Percentiles rank a stretch among this genome's conserved stretches.
These are phyloP conservation scores for Microcebus ravelobensis DNA, from an alignment of 2,113 vertebrate species.

Conservation along the genomic window DNA sequence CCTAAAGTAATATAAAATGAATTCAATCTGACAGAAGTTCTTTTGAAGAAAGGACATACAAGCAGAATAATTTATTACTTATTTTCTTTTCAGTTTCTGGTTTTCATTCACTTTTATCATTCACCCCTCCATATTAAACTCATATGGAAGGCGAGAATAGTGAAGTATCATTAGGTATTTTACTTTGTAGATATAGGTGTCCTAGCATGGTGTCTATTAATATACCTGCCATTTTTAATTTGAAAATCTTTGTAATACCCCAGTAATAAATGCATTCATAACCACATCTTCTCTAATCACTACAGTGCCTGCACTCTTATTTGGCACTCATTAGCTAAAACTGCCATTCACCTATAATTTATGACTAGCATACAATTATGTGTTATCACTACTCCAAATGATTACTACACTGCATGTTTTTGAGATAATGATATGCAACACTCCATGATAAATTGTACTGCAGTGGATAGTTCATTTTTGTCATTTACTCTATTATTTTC, in stretches of 20 bases:
- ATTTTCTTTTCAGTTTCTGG: neutral
- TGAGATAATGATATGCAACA: constrained; percentile 85
- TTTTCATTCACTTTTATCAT: neutral
- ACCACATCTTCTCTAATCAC: constrained; percentile 87
- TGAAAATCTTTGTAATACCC: constrained; percentile 83
- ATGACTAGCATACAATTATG: constrained; percentile 88
- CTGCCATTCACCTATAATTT: constrained; percentile 90
- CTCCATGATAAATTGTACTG: constrained; percentile 85
- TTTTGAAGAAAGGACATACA: neutral
- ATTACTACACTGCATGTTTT: constrained; percentile 87
- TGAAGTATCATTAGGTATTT: neutral
- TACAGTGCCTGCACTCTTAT: constrained; percentile 80
- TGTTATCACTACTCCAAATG: constrained; percentile 88
- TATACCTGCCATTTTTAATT: constrained; percentile 74
- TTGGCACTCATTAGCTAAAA: constrained; percentile 86
- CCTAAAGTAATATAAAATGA: constrained; percentile 13
- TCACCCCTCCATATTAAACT: accelerated
- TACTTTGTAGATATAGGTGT: constrained; percentile 12
- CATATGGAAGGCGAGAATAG: neutral
- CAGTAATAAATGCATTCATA: constrained; percentile 85
- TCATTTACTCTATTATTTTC: constrained; percentile 85
- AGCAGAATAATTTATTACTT: neutral
- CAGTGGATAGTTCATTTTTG: constrained; percentile 83
- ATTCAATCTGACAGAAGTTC: neutral
- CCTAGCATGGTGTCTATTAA: constrained; percentile 74